These are phyloP conservation scores for Notocelia uddmanniana DNA, from an alignment of 2,888 invertebrate genomes.

Conservation along the genomic window DNA sequence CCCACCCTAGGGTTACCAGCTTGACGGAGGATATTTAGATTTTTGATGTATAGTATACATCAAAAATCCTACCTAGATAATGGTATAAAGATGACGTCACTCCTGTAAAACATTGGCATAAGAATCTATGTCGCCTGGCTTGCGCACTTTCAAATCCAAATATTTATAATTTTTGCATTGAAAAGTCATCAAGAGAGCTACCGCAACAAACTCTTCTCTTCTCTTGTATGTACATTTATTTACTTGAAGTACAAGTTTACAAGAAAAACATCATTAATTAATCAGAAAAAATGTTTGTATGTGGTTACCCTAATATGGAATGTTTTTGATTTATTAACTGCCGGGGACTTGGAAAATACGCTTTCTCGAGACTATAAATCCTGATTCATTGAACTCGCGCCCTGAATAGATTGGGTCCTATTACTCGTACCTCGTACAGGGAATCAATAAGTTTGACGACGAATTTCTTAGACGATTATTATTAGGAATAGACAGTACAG, in stretches of 20 bases:
- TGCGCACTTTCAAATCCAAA: neutral
- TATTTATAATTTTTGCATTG: neutral
- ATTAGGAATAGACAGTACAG: neutral
- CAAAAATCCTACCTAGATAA: neutral
- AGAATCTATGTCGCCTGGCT: neutral
- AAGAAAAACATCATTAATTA: neutral
- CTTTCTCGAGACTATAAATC: conserved; percentile 29
- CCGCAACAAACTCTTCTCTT: too few species aligned
- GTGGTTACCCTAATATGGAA: conserved; percentile 12
- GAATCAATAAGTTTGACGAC: conserved; percentile 27
- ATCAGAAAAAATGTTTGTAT: neutral
- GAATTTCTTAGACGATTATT: conserved; percentile 4
- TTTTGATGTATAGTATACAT: too few species aligned
- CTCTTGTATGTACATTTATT: too few species aligned
- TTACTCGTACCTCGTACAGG: too few species aligned
- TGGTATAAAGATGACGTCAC: neutral
- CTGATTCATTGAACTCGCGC: conserved; percentile 24
- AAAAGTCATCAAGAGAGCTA: too few species aligned
- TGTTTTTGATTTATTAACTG: conserved; percentile 36
- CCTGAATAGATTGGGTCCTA: conserved; percentile 8
- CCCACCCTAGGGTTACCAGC: conserved; percentile 28
- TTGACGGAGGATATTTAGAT: neutral
- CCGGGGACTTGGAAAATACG: conserved; percentile 36
- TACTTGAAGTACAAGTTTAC: too few species aligned
- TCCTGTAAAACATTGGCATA: neutral